These are phyloP conservation scores for Phycodurus eques DNA, from an alignment of 2,113 vertebrate species.

Conservation along the genomic window DNA sequence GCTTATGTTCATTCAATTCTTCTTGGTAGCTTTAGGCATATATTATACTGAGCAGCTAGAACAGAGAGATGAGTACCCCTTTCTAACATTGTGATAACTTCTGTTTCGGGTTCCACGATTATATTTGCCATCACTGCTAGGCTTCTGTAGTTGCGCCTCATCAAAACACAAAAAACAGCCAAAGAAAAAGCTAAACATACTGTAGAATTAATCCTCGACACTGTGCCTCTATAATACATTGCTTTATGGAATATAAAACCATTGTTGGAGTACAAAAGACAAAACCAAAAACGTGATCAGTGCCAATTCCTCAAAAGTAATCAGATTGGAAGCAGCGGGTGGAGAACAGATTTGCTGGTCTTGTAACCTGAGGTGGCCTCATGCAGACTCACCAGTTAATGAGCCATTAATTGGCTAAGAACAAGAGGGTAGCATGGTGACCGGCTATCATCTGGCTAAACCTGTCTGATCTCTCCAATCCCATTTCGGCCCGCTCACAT, in stretches of 20 bases:
- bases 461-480: constrained; percentile 57
- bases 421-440: constrained; percentile 39
- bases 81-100: too few species aligned
- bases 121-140: too few species aligned
- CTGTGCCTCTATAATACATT: too few species aligned
- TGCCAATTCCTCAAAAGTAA: constrained; percentile 32
- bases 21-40: too few species aligned
- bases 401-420: constrained; percentile 50
- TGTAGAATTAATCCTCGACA: too few species aligned
- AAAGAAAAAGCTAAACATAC: too few species aligned
- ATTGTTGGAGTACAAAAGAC: not conserved
- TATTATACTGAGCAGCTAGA: too few species aligned
- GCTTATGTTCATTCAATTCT: too few species aligned
- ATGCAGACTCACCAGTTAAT: constrained; percentile 49
- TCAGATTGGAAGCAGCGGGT: constrained; percentile 31
- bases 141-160: too few species aligned
- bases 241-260: not conserved
- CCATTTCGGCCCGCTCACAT: constrained; percentile 39
- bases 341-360: constrained; percentile 40
- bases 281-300: constrained; percentile 19
- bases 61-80: too few species aligned
- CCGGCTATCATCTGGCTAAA: constrained; percentile 56
- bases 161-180: too few species aligned
- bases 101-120: too few species aligned
- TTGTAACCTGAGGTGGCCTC: constrained; percentile 44